Evolutionary conservation across 2,888 invertebrate species (phyloP).

Genomic region (Bugula neritina): DNA sequence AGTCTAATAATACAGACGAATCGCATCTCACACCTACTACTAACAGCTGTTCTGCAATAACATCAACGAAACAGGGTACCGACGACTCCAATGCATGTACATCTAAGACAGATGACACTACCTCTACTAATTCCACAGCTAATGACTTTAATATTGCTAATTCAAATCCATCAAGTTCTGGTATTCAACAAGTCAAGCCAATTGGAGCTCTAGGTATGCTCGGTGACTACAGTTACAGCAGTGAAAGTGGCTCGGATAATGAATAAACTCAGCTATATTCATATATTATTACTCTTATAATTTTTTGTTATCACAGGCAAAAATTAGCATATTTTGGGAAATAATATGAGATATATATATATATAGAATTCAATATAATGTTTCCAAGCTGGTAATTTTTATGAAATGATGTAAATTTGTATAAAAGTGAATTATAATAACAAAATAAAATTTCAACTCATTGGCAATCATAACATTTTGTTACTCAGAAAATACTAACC

Average conservation of each 20-base stretch:
- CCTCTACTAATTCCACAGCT: background rate
- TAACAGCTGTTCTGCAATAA: background rate
- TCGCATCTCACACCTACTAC: background rate
- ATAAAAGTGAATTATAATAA: no score
- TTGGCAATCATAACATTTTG: no score
- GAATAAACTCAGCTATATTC: no score
- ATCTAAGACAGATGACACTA: background rate
- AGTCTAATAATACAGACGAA: background rate
- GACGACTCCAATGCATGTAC: background rate
- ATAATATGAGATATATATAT: no score
- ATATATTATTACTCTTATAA: no score
- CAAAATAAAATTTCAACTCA: no score
- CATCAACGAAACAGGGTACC: background rate
- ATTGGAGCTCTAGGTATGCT: conserved; percentile 23
- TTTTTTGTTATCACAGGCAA: no score
- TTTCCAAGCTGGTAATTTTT: no score
- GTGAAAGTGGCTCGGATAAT: background rate
- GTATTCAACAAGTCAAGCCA: background rate
- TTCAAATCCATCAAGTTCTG: background rate
- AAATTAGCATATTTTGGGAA: no score
- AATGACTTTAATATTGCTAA: background rate
- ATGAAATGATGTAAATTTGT: no score
- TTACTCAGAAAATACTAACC: no score
- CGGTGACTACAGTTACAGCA: conserved; percentile 5
- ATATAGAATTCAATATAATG: no score